A percentile compares a stretch with the other conserved stretches of the same genome.
Conservation (phyloP, 1,140 invertebrate species). For the Conus ventricosus region DNA sequence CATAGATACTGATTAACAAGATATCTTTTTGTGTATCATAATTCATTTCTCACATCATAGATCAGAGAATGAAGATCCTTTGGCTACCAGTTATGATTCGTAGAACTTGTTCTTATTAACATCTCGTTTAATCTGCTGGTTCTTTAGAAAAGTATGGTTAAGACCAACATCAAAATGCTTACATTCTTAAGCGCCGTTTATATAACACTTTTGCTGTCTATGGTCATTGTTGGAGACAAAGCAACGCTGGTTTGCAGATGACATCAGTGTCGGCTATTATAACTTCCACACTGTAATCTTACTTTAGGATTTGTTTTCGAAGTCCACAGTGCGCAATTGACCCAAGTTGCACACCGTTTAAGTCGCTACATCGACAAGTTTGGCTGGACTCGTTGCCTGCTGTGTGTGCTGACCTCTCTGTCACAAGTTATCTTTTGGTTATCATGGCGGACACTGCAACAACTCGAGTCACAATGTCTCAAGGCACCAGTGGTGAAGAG, state of each 20-base stretch:
- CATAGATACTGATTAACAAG: too few species aligned
- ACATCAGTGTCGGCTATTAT: not conserved
- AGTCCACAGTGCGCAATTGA: not conserved
- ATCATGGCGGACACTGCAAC: not conserved
- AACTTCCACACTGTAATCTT: not conserved
- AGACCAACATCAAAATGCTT: not conserved
- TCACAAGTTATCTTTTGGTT: not conserved
- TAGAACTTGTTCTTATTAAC: too few species aligned
- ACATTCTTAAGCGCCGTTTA: not conserved
- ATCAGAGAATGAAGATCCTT: too few species aligned
- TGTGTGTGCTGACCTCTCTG: not conserved
- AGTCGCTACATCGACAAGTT: not conserved
- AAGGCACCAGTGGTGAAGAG: not conserved
- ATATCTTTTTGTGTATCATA: too few species aligned
- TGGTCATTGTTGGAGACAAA: not conserved
- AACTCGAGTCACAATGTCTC: not conserved
- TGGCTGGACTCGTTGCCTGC: not conserved
- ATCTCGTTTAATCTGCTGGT: not conserved
- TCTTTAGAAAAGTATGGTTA: not conserved
- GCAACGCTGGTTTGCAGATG: not conserved
- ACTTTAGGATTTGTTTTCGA: not conserved
- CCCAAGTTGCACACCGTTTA: not conserved
- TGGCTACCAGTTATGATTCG: too few species aligned
- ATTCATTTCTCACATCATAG: too few species aligned
- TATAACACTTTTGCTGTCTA: not conserved